Evolutionary conservation across 2,888 invertebrate species (phyloP).

Genomic region (Eristalis intricaria): DNA sequence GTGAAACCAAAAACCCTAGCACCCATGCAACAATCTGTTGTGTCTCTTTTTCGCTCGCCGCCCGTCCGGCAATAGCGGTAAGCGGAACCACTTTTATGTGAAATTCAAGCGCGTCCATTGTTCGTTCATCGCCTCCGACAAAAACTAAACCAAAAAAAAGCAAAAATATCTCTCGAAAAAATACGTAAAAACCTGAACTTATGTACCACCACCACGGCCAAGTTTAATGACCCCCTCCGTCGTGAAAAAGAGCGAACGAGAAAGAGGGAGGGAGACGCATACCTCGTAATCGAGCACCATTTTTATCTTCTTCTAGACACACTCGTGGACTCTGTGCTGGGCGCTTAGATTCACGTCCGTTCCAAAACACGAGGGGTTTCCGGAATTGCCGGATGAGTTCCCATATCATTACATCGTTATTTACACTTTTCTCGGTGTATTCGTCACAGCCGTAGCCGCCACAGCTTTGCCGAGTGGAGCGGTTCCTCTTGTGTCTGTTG

Average conservation of each 20-base stretch:
- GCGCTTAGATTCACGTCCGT: slow-evolving; percentile 42
- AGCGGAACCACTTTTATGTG: slow-evolving; percentile 60
- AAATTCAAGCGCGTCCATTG: slow-evolving; percentile 57
- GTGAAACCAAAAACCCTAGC: slow-evolving; percentile 40
- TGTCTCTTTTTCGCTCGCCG: neutral
- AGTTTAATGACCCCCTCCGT: slow-evolving; percentile 63
- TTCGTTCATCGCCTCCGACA: slow-evolving; percentile 34
- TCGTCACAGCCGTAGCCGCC: neutral
- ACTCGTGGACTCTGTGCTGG: slow-evolving; percentile 41
- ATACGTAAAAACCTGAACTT: slow-evolving; percentile 45
- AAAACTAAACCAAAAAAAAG: slow-evolving; percentile 17
- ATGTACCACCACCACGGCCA: slow-evolving; percentile 25
- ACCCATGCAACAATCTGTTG: slow-evolving; percentile 38
- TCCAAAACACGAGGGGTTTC: slow-evolving; percentile 30
- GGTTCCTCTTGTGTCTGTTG: neutral
- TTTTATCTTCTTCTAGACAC: slow-evolving; percentile 12
- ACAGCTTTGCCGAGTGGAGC: neutral
- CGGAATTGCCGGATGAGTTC: slow-evolving; percentile 14
- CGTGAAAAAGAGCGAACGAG: slow-evolving; percentile 10
- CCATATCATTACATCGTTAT: slow-evolving; percentile 40
- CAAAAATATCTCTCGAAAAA: slow-evolving; percentile 19
- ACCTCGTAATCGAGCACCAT: slow-evolving; percentile 19
- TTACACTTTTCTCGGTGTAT: slow-evolving; percentile 28
- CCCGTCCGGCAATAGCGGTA: slow-evolving; percentile 26
- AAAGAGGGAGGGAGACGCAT: neutral